Percentiles rank a stretch among this genome's conserved stretches.
Evolutionary conservation across 92 coral and sea anemone genomes (phyloP).

Genomic region (Galaxea fascicularis): DNA sequence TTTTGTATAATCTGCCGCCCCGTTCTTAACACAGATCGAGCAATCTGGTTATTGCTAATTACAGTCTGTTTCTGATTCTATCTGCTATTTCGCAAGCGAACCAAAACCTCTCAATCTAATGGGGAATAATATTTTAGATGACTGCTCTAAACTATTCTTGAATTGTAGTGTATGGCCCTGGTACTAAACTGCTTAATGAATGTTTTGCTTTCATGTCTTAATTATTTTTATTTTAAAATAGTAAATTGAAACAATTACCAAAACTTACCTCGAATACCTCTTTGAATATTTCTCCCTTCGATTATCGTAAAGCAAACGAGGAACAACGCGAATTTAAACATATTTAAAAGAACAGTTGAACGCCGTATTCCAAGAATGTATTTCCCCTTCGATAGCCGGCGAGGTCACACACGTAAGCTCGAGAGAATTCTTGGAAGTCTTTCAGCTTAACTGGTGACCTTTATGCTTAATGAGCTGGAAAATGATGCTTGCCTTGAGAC

Average conservation of each 20-base stretch:
- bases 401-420: slow-evolving; percentile 26
- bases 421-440: slow-evolving; percentile 30
- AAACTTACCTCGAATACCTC: slow-evolving; percentile 39
- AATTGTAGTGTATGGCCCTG: neutral
- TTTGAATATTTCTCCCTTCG: slow-evolving; percentile 35
- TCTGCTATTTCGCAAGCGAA: neutral
- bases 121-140: neutral
- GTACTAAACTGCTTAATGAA: neutral
- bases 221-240: slow-evolving; percentile 29
- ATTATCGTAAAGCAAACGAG: slow-evolving; percentile 11
- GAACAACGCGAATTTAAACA: slow-evolving; percentile 15
- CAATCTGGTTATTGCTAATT: neutral
- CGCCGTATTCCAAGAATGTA: neutral
- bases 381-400: neutral
- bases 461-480: slow-evolving; percentile 51
- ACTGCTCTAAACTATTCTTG: neutral
- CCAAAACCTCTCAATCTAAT: no score
- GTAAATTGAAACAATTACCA: neutral
- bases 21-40: neutral
- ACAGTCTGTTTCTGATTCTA: neutral
- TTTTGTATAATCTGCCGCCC: neutral
- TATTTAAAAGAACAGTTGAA: neutral
- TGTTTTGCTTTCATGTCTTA: neutral
- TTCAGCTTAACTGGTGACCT: slow-evolving; percentile 39
- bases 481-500: neutral